phyloP scores from a whole-genome alignment of 1,140 invertebrate genomes.

The Pseudomyrmex cubaensis region DNA sequence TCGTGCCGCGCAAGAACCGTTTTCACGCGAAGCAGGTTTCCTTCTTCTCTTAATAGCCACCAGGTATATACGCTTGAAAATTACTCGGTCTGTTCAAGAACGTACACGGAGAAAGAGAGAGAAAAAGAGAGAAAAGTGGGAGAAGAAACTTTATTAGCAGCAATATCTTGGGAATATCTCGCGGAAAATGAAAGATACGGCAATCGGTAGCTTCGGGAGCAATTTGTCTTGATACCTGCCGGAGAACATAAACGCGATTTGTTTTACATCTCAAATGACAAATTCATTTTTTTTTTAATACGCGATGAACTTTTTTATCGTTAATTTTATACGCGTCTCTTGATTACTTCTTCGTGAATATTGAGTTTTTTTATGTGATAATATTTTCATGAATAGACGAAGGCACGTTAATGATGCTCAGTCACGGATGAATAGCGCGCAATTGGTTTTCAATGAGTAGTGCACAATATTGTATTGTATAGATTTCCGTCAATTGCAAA shows the following conservation, averaged over 20 bases:
- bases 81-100: background rate
- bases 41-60: conserved; percentile 20
- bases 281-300: background rate
- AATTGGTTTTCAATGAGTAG: conserved; percentile 51
- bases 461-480: conserved; percentile 50
- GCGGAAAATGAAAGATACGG: conserved; percentile 31
- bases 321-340: background rate
- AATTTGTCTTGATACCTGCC: conserved; percentile 4
- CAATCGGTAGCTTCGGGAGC: background rate
- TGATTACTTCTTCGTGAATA: no score
- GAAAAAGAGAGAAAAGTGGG: background rate
- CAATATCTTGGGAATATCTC: conserved; percentile 24
- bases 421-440: conserved; percentile 25
- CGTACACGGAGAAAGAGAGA: background rate
- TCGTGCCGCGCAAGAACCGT: background rate
- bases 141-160: conserved; percentile 31
- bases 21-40: conserved; percentile 11
- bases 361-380: no score
- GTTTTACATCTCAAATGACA: background rate
- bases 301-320: background rate
- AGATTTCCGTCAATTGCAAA: conserved; percentile 40
- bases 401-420: background rate
- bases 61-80: background rate
- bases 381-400: background rate
- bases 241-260: conserved; percentile 4